Percentiles rank a stretch among this genome's conserved stretches.
phyloP scores from a whole-genome alignment of 1,140 invertebrate genomes.

The Eumeta japonica region DNA sequence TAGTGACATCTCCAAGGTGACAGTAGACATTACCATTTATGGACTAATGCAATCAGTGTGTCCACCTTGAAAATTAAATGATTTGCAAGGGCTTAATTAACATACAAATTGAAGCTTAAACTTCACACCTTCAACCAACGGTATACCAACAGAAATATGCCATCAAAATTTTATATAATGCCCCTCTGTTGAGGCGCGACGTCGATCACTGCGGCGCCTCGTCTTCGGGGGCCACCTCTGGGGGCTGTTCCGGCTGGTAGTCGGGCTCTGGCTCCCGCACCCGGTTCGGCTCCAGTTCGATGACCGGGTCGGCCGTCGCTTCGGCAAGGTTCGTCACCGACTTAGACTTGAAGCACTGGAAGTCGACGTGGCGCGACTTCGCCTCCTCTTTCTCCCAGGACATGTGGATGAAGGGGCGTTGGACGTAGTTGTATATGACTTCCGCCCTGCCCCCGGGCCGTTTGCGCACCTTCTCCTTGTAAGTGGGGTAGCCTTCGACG shows the following conservation, averaged over 20 bases:
- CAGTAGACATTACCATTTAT: too few relatives aligned
- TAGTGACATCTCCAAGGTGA: too few relatives aligned
- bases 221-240: neutral
- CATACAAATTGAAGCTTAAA: too few relatives aligned
- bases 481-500: constrained; percentile 98
- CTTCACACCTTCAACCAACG: too few relatives aligned
- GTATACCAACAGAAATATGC: too few relatives aligned
- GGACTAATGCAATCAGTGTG: too few relatives aligned
- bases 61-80: too few relatives aligned
- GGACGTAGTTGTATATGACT: constrained; percentile 99
- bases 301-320: constrained; percentile 81
- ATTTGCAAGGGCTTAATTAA: too few relatives aligned
- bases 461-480: constrained; percentile 95
- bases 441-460: constrained; percentile 87
- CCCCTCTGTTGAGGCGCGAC: too few relatives aligned
- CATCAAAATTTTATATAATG: too few relatives aligned
- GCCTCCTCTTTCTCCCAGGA: constrained; percentile 99
- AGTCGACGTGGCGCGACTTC: constrained; percentile 98
- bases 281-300: constrained; percentile 31
- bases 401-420: constrained; percentile 99
- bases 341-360: constrained; percentile 94
- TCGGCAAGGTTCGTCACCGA: constrained; percentile 91
- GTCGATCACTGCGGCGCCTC: constrained; percentile 5
- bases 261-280: constrained; percentile 21
- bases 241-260: neutral